Evolutionary conservation across 2,888 invertebrate species (phyloP), one percentile per base, ranked within the genome.

Genomic region (Autographa pulchrina): DNA sequence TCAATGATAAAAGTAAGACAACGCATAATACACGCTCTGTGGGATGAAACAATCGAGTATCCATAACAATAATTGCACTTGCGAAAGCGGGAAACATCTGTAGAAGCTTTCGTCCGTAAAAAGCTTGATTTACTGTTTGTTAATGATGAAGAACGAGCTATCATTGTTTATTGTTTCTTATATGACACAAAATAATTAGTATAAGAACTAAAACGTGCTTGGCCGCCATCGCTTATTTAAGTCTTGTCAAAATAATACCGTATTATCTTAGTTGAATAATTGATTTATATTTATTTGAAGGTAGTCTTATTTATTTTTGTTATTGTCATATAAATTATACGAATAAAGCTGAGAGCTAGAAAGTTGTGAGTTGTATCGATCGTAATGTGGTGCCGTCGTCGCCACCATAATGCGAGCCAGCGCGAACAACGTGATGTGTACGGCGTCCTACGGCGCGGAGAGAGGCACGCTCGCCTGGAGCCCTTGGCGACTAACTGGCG

Each of bases 1-100:
- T 91, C 89, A 92, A 89, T 93, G 93, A 93, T 93, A 94, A 92
- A 89, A 89, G 87, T 86, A 85, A 89, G 86, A 83, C 87, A 85
- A 84, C 82, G 81, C 86, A 84, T 89, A 90, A 89, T 90, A 90
- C 86, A 88, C 89, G 88, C 86, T 87, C 84, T 80, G 80, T 84
- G 75, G 85, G 83, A 83, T 85, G 86, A 90, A 90, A 94, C 93
- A 94, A 93, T 93, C 89, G 91, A 89, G 86, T 88, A 89, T 90
- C 87, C 86, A 85, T 88, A 87, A 89, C 86, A 83, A 76, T 77
- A 72, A 77, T 69, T 76, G 65, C 72, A 31, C 68, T 72, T 85
- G 76, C 76, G 81, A 79, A 80, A 80, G 58, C 60, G 62, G 72
- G 31, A 65, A 72, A 62, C 62, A 70, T 74, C 64, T 68, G 72